Conservation (phyloP, 2,797 vertebrate species). For the Microctenopoma stevenorrisi region DNA sequence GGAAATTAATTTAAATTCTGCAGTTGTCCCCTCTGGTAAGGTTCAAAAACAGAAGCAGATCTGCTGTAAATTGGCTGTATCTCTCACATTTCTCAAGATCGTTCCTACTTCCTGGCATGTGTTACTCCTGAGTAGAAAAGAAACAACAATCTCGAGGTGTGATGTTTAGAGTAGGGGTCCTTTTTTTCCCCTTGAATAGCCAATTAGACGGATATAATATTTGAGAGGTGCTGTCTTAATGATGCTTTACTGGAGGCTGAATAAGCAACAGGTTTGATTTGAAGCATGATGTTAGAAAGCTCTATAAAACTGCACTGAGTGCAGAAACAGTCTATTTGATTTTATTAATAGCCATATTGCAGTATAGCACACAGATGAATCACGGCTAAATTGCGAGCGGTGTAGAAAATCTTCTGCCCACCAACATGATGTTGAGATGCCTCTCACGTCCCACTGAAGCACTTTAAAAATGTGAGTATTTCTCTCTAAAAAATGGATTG, state of each 20-base stretch:
- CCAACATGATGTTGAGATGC: slow-evolving; percentile 45
- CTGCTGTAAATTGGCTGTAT: slow-evolving; percentile 65
- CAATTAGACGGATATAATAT: slow-evolving; percentile 69
- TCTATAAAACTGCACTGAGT: slow-evolving; percentile 18
- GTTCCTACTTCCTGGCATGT: slow-evolving; percentile 32
- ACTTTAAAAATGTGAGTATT: slow-evolving; percentile 47
- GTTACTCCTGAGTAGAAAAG: slow-evolving; percentile 38
- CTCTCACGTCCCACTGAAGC: slow-evolving; percentile 57
- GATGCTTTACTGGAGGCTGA: slow-evolving; percentile 49
- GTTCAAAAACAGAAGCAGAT: slow-evolving; percentile 61
- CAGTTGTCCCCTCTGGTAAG: slow-evolving; percentile 59
- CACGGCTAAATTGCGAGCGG: slow-evolving; percentile 54
- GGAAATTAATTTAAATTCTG: slow-evolving; percentile 81
- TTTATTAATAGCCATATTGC: slow-evolving; percentile 61
- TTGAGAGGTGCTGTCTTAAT: slow-evolving; percentile 57
- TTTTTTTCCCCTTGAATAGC: slow-evolving; percentile 40
- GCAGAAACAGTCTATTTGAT: slow-evolving; percentile 32
- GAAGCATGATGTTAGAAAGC: slow-evolving; percentile 41
- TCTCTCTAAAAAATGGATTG: slow-evolving; percentile 30
- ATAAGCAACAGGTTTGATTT: slow-evolving; percentile 66
- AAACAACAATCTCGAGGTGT: slow-evolving; percentile 52
- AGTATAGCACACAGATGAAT: slow-evolving; percentile 52
- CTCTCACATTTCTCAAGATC: slow-evolving; percentile 45
- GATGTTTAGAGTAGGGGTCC: slow-evolving; percentile 34
- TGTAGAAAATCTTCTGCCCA: slow-evolving; percentile 52